Conservation (phyloP, 2,888 invertebrate genomes). For the Eugnorisma glareosa region DNA sequence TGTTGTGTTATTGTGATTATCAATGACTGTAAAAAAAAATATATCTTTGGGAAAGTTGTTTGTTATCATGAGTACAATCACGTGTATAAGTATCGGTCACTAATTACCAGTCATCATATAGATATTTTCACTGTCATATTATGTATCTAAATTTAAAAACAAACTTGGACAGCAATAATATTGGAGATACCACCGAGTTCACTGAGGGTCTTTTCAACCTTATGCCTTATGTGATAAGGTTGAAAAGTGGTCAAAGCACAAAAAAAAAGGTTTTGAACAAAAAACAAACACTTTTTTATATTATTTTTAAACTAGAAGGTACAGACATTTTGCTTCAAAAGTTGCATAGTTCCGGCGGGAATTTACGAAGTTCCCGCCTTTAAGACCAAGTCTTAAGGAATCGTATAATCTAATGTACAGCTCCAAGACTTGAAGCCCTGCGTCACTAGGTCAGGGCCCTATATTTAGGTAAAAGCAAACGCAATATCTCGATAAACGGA, state of each 20-base stretch:
- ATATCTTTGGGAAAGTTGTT: too few relatives aligned
- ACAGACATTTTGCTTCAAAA: not conserved
- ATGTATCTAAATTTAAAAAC: not conserved
- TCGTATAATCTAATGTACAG: too few relatives aligned
- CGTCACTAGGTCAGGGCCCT: not conserved
- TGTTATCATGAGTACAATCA: too few relatives aligned
- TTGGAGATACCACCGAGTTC: too few relatives aligned
- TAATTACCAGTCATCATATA: too few relatives aligned
- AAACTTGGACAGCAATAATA: not conserved
- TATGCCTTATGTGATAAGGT: too few relatives aligned
- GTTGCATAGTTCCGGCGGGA: slow-evolving; percentile 5
- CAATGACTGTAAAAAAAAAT: too few relatives aligned
- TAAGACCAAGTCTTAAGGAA: not conserved
- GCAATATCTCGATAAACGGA: slow-evolving; percentile 24
- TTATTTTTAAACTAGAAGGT: slow-evolving; percentile 3
- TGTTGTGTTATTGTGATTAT: too few relatives aligned
- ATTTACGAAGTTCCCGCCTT: not conserved
- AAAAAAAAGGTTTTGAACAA: too few relatives aligned
- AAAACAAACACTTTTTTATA: not conserved
- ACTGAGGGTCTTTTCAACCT: too few relatives aligned
- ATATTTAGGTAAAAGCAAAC: not conserved
- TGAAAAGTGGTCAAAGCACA: too few relatives aligned
- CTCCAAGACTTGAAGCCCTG: not conserved
- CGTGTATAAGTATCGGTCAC: too few relatives aligned
- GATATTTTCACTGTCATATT: not conserved